phyloP scores from a whole-genome alignment of 2,888 invertebrate species.

The Leistus spinibarbis region DNA sequence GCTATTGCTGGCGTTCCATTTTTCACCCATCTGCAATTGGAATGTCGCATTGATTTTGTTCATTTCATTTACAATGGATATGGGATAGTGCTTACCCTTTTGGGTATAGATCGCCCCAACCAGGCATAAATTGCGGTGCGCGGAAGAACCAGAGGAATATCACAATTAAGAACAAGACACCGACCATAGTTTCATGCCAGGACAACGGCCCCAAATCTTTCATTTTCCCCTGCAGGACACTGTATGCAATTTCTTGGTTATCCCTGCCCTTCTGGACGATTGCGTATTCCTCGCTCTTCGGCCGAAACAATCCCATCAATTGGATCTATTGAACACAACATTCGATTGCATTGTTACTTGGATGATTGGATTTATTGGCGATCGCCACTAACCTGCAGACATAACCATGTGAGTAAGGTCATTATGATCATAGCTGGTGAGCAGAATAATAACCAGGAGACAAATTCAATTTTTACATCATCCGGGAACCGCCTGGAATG shows the following conservation, averaged over 20 bases:
- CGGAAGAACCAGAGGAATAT: slow-evolving; percentile 64
- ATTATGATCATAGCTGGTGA: not conserved
- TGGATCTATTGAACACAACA: slow-evolving; percentile 5
- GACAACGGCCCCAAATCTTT: slow-evolving; percentile 56
- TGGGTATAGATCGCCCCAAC: slow-evolving; percentile 58
- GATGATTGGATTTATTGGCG: not conserved
- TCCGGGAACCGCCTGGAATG: slow-evolving; percentile 17
- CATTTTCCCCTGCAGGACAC: slow-evolving; percentile 56
- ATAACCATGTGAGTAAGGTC: not conserved
- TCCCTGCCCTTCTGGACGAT: not conserved
- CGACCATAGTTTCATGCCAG: slow-evolving; percentile 55
- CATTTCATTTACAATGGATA: not conserved
- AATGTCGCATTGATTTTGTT: not conserved
- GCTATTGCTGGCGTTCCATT: slow-evolving; percentile 58
- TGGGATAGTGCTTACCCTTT: slow-evolving; percentile 39
- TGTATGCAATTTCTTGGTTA: slow-evolving; percentile 45
- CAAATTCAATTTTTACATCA: slow-evolving; percentile 20
- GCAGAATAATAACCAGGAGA: slow-evolving; percentile 18
- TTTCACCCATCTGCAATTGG: slow-evolving; percentile 42
- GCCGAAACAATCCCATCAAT: slow-evolving; percentile 21
- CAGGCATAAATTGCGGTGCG: slow-evolving; percentile 62
- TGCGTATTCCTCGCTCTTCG: not conserved
- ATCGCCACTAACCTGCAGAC: slow-evolving; percentile 10
- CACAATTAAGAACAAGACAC: slow-evolving; percentile 56
- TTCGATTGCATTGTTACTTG: not conserved